A percentile compares a stretch with the other conserved stretches of the same genome.
Conservation (phyloP, 2,113 vertebrate species). For the Cettia cetti region DNA sequence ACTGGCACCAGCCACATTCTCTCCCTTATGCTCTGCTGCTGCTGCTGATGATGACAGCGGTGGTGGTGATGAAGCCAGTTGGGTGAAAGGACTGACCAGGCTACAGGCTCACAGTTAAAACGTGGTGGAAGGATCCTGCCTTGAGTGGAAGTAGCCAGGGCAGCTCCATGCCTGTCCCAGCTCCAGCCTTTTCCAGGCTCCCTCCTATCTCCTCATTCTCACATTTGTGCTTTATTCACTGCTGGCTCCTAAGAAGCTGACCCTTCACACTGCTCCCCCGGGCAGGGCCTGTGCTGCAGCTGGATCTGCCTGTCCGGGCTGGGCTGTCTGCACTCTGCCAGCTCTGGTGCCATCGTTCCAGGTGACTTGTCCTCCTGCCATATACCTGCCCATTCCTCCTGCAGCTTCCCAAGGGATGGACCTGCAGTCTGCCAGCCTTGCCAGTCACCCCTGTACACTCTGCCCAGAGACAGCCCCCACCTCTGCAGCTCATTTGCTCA, state of each 20-base stretch:
- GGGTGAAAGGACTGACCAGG: neutral
- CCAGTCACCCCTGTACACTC: neutral
- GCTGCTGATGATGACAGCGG: neutral
- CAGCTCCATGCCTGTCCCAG: neutral
- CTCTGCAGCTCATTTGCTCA: neutral
- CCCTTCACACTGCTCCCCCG: neutral
- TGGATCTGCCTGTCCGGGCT: neutral
- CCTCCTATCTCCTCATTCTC: neutral
- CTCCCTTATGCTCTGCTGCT: fast-evolving
- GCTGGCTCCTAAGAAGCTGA: neutral
- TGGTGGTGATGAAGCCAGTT: neutral
- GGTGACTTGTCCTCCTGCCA: neutral
- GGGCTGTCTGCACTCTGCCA: neutral
- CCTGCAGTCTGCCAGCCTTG: neutral
- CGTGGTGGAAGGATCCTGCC: neutral
- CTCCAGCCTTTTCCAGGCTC: neutral
- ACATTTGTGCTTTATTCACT: neutral
- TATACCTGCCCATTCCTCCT: fast-evolving
- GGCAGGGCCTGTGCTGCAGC: neutral
- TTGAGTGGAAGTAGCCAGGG: neutral
- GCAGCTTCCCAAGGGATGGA: neutral
- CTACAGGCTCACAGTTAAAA: neutral
- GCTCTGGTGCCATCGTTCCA: neutral
- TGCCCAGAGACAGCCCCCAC: neutral
- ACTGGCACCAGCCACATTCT: fast-evolving